Conservation (phyloP, 2,113 vertebrate species). For the Origma solitaria region DNA sequence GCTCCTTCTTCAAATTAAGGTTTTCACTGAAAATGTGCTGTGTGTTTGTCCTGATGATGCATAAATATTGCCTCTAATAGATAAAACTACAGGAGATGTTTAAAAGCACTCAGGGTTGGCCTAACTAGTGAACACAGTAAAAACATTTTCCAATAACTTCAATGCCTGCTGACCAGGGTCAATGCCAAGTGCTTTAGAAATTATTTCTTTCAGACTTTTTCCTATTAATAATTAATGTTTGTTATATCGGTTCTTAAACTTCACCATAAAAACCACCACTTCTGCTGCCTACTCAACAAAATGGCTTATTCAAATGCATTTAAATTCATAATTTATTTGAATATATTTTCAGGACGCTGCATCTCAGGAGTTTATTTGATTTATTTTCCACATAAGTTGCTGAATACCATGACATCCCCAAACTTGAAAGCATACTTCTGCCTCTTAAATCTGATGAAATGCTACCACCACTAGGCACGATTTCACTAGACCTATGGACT, state of each 20-base stretch:
- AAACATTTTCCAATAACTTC: not conserved
- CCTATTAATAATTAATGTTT: not conserved
- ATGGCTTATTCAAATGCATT: not conserved
- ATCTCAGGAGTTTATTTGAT: not conserved
- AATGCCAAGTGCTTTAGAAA: not conserved
- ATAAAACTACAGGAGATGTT: not conserved
- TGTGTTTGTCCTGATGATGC: not conserved
- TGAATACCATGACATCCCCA: not conserved
- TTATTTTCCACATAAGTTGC: not conserved
- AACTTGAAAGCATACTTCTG: conserved; percentile 22
- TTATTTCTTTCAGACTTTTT: not conserved
- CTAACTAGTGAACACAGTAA: not conserved
- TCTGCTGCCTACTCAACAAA: not conserved
- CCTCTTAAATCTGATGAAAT: conserved; percentile 34
- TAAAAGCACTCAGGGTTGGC: not conserved
- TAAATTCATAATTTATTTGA: not conserved
- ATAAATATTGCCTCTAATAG: not conserved
- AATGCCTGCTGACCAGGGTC: not conserved
- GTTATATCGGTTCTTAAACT: not conserved
- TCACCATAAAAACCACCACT: not conserved
- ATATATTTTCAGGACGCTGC: not conserved
- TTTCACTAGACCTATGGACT: not conserved
- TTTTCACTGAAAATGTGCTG: not conserved
- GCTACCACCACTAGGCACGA: conserved; percentile 18
- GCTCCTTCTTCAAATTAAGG: not conserved